Evolutionary conservation across 2,888 invertebrate species (phyloP).

Genomic region (Sarcophaga subvicina): DNA sequence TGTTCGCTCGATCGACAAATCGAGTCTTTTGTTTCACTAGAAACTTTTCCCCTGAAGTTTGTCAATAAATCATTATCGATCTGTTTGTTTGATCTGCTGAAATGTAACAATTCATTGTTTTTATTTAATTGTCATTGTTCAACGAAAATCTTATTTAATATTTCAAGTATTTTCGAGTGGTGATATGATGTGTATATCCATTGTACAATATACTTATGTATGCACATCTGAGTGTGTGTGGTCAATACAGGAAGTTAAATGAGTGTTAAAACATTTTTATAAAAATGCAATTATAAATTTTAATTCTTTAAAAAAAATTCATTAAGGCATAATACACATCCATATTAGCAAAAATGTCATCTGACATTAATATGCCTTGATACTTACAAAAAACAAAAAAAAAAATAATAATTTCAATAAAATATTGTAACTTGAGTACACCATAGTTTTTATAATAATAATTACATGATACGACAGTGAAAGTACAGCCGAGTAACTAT

Average conservation of each 20-base stretch:
- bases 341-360: too few species aligned
- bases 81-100: conserved; percentile 14
- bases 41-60: conserved; percentile 29
- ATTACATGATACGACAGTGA: too few species aligned
- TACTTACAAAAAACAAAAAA: too few species aligned
- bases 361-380: too few species aligned
- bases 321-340: too few species aligned
- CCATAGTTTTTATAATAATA: too few species aligned
- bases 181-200: too few species aligned
- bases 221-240: not conserved
- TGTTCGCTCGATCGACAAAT: not conserved
- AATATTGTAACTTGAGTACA: too few species aligned
- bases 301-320: too few species aligned
- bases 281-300: not conserved
- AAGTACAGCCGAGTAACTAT: too few species aligned
- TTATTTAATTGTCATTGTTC: conserved; percentile 16
- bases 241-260: not conserved
- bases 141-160: not conserved
- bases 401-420: too few species aligned
- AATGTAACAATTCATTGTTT: not conserved
- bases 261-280: not conserved
- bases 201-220: too few species aligned
- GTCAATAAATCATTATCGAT: conserved; percentile 19
- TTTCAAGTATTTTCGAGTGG: not conserved
- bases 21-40: conserved; percentile 35